These are phyloP conservation scores for Chloromyia formosa DNA, from an alignment of 2,888 invertebrate species.

Conservation along the genomic window DNA sequence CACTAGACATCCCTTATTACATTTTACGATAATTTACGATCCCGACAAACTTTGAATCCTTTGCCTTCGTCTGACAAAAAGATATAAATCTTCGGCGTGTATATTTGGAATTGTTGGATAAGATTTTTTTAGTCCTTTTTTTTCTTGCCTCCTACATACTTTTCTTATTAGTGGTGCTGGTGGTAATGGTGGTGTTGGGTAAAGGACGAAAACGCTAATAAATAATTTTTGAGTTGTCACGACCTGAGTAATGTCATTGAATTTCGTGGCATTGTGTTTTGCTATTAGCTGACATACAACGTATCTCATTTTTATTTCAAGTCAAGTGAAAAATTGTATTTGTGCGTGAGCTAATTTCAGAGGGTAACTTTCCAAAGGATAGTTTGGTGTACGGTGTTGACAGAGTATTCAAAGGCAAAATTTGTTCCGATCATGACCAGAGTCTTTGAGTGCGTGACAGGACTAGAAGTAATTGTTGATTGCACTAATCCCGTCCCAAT, in stretches of 20 bases:
- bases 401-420: too few species aligned
- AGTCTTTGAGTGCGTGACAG: too few species aligned
- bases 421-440: too few species aligned
- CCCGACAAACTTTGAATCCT: background rate
- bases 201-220: background rate
- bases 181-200: background rate
- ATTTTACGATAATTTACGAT: slow-evolving; percentile 3
- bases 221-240: slow-evolving; percentile 18
- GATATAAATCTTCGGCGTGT: slow-evolving; percentile 4
- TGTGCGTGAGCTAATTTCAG: slow-evolving; percentile 4
- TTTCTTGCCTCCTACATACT: background rate
- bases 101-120: background rate
- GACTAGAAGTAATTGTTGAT: too few species aligned
- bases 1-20: too few species aligned
- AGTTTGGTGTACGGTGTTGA: too few species aligned
- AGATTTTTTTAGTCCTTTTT: background rate
- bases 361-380: too few species aligned
- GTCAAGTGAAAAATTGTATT: background rate
- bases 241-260: background rate
- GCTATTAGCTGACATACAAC: background rate
- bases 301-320: background rate
- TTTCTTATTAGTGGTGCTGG: background rate
- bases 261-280: background rate
- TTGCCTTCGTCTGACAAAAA: slow-evolving; percentile 8
- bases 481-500: too few species aligned